Percentiles rank a stretch among this genome's conserved stretches.
phyloP scores from a whole-genome alignment of 2,888 invertebrate species.

The Galerucella pusilla region DNA sequence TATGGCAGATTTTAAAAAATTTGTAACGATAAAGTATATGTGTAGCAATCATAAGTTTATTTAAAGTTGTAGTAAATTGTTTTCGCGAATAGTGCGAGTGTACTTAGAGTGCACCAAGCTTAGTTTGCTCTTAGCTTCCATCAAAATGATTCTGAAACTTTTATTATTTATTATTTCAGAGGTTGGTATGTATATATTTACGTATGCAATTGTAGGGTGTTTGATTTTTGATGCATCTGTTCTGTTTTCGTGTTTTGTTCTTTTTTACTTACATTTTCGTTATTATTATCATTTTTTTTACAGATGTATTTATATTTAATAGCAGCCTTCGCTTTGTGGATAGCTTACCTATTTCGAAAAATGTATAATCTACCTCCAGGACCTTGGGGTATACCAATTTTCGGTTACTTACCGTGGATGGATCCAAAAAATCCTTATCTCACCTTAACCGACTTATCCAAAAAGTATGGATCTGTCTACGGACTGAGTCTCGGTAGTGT shows the following conservation, averaged over 20 bases:
- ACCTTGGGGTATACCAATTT: constrained; percentile 80
- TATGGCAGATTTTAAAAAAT: neutral
- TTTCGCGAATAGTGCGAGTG: constrained; percentile 5
- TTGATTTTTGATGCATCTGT: no score
- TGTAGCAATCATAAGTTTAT: neutral
- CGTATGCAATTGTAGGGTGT: no score
- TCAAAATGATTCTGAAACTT: neutral
- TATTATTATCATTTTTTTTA: constrained; percentile 39
- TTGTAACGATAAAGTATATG: neutral
- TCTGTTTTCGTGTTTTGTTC: no score
- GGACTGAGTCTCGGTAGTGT: constrained; percentile 80
- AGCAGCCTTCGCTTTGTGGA: constrained; percentile 37
- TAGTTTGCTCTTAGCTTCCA: neutral
- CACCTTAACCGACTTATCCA: constrained; percentile 74
- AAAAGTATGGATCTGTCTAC: constrained; percentile 80
- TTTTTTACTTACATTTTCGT: no score
- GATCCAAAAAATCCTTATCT: constrained; percentile 76
- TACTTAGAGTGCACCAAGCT: neutral
- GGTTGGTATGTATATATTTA: neutral
- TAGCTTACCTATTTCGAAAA: constrained; percentile 41
- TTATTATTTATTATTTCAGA: neutral
- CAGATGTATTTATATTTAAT: constrained; percentile 50
- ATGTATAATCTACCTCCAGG: constrained; percentile 76
- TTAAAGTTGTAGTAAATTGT: neutral
- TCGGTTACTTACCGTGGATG: constrained; percentile 84